Evolutionary conservation across 2,888 invertebrate genomes (phyloP), one percentile per base, ranked within the genome.

Genomic region (Scaptomyza parva): DNA sequence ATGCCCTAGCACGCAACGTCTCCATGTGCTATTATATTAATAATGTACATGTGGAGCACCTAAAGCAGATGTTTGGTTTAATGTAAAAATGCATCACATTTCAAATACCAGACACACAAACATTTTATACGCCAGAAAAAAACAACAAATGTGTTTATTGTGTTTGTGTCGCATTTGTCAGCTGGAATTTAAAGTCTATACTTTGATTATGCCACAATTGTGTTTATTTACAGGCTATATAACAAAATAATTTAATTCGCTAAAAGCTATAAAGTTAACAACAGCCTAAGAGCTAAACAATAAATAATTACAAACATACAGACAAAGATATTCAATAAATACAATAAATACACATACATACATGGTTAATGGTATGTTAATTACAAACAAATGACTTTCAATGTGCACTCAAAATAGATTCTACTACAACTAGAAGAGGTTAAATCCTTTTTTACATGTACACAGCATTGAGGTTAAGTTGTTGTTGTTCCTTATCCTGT

Each of bases 301-400:
- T 64, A 72, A 75, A 68, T 75, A 79, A 61, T 53, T 67, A 33
- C 40, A 41, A 40, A 62, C 58, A 68, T 68, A 53, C 44, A 53
- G 39, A 51, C 40, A 44, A 61, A 37, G n/a, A 61, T 60, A 73
- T 48, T 69, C 14, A 67, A 64, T 64, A 60, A 33, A 33, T 14
- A 33, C 33, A 70, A 57, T 74, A 76, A 43, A 63, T 45, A 65
- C 60, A 60, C 5, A 18, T 45, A 35, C 35, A 70, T 75, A 74
- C 45, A 63, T 66, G 60, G 62, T 76, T 55, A 61, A 26, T 65
- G 48, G 48, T 44, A 70, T 39, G 48, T 81, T 81, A 77, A 77
- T 81, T 81, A 77, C 78, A 81, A 78, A 67, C 77, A 79, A 85
- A 90, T 90, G 91, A 90, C 90, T 90, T 90, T 89, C 86, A 89